Conservation (phyloP, 1,140 invertebrate genomes). For the Drosophila ironensis region DNA sequence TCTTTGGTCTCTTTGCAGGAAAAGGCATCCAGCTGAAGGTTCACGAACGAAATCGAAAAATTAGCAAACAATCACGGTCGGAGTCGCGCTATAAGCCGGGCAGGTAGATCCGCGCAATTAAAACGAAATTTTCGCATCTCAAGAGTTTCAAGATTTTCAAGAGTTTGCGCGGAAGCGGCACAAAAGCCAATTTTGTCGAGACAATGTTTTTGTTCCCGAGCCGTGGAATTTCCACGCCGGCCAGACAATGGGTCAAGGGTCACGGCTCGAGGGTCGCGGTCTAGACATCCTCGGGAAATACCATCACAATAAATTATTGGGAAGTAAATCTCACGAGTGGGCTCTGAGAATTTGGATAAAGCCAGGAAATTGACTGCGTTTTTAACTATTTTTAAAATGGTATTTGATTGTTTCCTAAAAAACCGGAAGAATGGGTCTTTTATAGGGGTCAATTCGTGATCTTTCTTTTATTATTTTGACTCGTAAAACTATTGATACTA, state of each 20-base stretch:
- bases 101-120: constrained; percentile 18
- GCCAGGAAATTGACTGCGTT: too few species aligned
- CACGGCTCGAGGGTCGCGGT: not conserved
- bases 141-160: too few species aligned
- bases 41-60: constrained; percentile 34
- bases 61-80: constrained; percentile 12
- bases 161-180: constrained; percentile 31
- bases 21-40: constrained; percentile 85
- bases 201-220: constrained; percentile 22
- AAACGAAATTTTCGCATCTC: constrained; percentile 29
- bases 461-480: not conserved
- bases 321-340: not conserved
- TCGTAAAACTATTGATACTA: too few species aligned
- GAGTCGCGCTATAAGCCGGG: not conserved
- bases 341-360: too few species aligned
- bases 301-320: not conserved
- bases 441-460: too few species aligned
- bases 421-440: too few species aligned
- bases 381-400: too few species aligned
- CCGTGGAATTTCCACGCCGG: constrained; percentile 38
- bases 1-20: constrained; percentile 83
- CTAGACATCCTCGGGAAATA: constrained; percentile 11
- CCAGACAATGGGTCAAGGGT: constrained; percentile 26
- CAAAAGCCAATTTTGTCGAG: constrained; percentile 6
- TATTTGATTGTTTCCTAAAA: too few species aligned